Evolutionary conservation across 2,797 vertebrate genomes (phyloP).

Genomic region (Petrocephalus sullivani): DNA sequence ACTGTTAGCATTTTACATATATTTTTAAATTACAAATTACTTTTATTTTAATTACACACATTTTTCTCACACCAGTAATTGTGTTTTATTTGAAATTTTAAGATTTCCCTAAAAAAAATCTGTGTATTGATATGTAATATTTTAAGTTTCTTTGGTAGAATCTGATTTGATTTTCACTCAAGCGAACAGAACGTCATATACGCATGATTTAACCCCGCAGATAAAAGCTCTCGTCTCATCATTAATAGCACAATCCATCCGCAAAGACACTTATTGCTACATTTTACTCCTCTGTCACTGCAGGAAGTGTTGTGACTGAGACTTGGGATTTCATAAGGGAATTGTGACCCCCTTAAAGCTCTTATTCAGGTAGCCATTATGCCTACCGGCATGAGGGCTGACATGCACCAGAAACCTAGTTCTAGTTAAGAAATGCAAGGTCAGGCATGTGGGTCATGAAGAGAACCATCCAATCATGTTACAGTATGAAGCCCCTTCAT

Average conservation of each 20-base stretch:
- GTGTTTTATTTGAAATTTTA: too few relatives aligned
- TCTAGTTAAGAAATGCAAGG: conserved; percentile 21
- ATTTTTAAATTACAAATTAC: too few relatives aligned
- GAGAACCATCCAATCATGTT: neutral
- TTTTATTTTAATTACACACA: too few relatives aligned
- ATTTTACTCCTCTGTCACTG: conserved; percentile 1
- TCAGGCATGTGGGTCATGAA: conserved; percentile 19
- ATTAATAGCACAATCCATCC: neutral
- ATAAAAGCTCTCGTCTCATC: neutral
- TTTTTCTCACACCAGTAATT: too few relatives aligned
- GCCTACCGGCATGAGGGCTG: conserved; percentile 18
- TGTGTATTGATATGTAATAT: too few relatives aligned
- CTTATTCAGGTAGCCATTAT: conserved; percentile 18
- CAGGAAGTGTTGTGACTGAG: neutral
- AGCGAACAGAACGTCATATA: neutral
- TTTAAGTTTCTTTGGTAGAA: too few relatives aligned
- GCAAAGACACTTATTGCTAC: neutral
- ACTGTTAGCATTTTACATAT: too few relatives aligned
- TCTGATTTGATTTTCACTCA: too few relatives aligned
- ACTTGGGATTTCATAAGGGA: neutral
- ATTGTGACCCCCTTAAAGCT: conserved; percentile 16
- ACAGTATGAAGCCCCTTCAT: neutral
- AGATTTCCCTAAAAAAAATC: too few relatives aligned
- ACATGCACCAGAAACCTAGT: conserved; percentile 22
- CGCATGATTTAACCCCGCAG: neutral